These are phyloP conservation scores for Panthera leo DNA, from an alignment of 2,113 vertebrate genomes.

Conservation along the genomic window DNA sequence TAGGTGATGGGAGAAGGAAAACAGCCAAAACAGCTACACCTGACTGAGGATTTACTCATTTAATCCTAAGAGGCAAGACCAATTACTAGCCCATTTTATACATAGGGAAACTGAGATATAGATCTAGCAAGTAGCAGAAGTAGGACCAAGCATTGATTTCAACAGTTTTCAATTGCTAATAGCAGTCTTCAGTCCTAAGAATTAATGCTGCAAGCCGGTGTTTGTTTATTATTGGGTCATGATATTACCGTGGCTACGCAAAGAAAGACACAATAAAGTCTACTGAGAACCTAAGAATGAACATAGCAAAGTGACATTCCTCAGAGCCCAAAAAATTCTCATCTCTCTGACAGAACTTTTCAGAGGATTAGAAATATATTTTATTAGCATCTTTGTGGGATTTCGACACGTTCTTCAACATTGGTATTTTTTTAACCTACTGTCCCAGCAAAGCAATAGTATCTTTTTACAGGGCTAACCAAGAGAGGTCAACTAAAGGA, in stretches of 20 bases:
- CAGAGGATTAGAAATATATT: background rate
- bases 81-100: background rate
- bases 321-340: background rate
- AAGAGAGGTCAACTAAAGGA: background rate
- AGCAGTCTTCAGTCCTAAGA: background rate
- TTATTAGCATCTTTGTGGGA: background rate
- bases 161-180: background rate
- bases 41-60: background rate
- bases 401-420: background rate
- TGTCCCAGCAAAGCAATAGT: background rate
- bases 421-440: background rate
- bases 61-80: background rate
- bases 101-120: background rate
- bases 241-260: background rate
- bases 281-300: background rate
- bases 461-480: background rate
- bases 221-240: background rate
- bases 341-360: background rate
- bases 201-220: background rate
- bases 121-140: background rate
- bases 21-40: background rate
- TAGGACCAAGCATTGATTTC: background rate
- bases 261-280: background rate
- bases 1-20: background rate
- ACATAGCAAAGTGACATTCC: background rate